These are phyloP conservation scores for Aspidapion aeneum DNA, from an alignment of 2,888 invertebrate species.

Conservation along the genomic window DNA sequence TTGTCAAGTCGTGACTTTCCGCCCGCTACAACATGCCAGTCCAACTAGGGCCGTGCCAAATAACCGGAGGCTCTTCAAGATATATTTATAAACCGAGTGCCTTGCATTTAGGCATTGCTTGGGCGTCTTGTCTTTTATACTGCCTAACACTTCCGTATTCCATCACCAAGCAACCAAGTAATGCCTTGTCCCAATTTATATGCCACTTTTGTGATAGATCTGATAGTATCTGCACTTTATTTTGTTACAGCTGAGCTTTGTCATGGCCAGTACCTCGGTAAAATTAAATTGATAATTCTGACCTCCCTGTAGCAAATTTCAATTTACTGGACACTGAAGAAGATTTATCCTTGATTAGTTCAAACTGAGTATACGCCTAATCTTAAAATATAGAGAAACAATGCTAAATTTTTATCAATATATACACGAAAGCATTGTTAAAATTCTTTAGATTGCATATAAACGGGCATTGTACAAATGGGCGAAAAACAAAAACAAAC, in stretches of 20 bases:
- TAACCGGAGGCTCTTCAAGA: conserved; percentile 35
- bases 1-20: conserved; percentile 38
- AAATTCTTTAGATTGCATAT: conserved; percentile 25
- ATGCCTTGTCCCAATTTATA: too few species aligned
- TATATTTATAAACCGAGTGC: conserved; percentile 37
- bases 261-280: too few species aligned
- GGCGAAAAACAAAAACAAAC: conserved; percentile 16
- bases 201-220: too few species aligned
- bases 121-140: conserved; percentile 18
- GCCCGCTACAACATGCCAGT: conserved; percentile 23
- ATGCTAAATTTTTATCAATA: conserved; percentile 27
- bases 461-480: conserved; percentile 18
- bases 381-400: conserved; percentile 2
- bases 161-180: too few species aligned
- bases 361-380: neutral
- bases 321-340: neutral
- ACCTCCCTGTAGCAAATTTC: neutral
- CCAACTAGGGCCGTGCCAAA: conserved; percentile 31
- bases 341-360: neutral
- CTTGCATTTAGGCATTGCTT: conserved; percentile 30
- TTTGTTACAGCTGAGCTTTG: too few species aligned
- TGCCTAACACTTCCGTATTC: neutral
- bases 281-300: too few species aligned
- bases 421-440: conserved; percentile 25
- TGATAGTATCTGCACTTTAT: too few species aligned